Evolutionary conservation across 2,797 vertebrate species (phyloP).

Genomic region (Podargus strigoides): DNA sequence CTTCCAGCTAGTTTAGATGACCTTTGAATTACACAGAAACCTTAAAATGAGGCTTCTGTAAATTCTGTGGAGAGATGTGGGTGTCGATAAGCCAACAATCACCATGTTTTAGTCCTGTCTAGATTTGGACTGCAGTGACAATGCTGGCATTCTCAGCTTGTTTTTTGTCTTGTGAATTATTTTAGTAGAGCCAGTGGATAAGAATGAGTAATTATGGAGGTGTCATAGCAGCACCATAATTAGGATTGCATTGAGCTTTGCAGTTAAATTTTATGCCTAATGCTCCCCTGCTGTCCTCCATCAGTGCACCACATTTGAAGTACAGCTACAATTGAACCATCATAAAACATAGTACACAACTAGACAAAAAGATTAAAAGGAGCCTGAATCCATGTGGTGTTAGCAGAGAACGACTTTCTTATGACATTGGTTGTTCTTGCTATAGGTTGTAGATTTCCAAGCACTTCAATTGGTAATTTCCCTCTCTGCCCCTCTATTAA

Average conservation of each 20-base stretch:
- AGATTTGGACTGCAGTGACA: not conserved
- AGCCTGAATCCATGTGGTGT: constrained; percentile 19
- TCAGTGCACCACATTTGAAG: constrained; percentile 52
- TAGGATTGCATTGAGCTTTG: constrained; percentile 64
- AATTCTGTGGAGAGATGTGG: not conserved
- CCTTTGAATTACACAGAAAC: not conserved
- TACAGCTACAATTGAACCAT: constrained; percentile 62
- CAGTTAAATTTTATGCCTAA: constrained; percentile 65
- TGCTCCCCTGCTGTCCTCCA: constrained; percentile 63
- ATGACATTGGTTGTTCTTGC: constrained; percentile 65
- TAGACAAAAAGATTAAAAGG: constrained; percentile 58
- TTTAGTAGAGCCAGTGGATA: constrained; percentile 54
- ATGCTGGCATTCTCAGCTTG: constrained; percentile 27
- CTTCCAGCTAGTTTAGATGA: not conserved
- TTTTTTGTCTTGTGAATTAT: constrained; percentile 52
- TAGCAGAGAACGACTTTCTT: constrained; percentile 43
- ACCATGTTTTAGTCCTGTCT: not conserved
- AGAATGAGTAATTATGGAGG: constrained; percentile 68
- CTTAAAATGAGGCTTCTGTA: not conserved
- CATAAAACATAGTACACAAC: constrained; percentile 56
- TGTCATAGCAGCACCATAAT: constrained; percentile 63
- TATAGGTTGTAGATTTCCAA: constrained; percentile 13
- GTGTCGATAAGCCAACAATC: not conserved
- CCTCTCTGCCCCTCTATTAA: constrained; percentile 55
- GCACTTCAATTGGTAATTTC: constrained; percentile 38